A percentile compares a stretch with the other conserved stretches of the same genome.
These are phyloP conservation scores for Pipra filicauda DNA, from an alignment of 2,113 vertebrate genomes.

Conservation along the genomic window DNA sequence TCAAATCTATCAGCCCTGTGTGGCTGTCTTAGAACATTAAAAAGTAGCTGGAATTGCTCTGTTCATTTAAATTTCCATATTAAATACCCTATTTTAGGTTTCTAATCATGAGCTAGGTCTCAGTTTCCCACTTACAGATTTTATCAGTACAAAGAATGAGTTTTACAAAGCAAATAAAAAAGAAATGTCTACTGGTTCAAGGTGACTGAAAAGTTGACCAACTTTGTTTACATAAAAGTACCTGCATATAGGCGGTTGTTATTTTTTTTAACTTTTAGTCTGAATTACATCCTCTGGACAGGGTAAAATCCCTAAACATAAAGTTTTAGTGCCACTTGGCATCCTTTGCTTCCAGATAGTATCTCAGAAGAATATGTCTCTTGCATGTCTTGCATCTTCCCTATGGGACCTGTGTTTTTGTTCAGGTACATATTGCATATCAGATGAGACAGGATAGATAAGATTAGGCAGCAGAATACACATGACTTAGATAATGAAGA, in stretches of 20 bases:
- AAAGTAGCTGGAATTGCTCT: not conserved
- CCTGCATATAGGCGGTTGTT: rapidly evolving
- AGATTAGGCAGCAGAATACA: not conserved
- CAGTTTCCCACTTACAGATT: not conserved
- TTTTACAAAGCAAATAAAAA: not conserved
- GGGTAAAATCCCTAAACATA: not conserved
- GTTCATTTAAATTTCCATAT: not conserved
- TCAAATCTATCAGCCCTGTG: not conserved
- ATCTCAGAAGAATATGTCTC: not conserved
- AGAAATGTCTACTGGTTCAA: not conserved
- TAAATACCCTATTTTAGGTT: not conserved
- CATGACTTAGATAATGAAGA: not conserved
- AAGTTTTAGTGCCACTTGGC: not conserved
- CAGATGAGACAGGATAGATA: not conserved
- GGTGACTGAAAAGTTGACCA: not conserved
- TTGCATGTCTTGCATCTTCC: not conserved
- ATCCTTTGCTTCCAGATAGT: not conserved
- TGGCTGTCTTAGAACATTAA: not conserved
- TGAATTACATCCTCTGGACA: not conserved
- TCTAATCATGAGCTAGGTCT: not conserved
- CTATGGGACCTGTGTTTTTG: not conserved
- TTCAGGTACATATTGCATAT: not conserved
- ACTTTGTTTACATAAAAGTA: not conserved
- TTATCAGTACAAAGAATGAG: rapidly evolving
- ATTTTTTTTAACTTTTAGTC: not conserved